Evolutionary conservation across 2,113 vertebrate genomes (phyloP), one percentile per base, ranked within the genome.

Genomic region (Dicentrarchus labrax): DNA sequence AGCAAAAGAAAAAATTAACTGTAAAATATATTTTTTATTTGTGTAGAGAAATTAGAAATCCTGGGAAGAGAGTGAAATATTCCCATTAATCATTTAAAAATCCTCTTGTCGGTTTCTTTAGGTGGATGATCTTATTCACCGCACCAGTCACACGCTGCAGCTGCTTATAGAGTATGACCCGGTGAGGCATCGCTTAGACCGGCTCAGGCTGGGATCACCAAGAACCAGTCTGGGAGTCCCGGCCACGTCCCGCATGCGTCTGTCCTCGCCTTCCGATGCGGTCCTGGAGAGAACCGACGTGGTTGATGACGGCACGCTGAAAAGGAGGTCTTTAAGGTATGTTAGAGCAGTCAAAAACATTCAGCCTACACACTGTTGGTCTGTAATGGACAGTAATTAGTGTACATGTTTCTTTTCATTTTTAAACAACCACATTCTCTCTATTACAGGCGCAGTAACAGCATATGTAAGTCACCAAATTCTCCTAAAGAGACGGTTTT

Each of bases 141-240:
- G 95, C 88, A 98, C 98, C 5, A 97, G 96, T 93, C 97, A 97
- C 91, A 96, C 97, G 0, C 96, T 99, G 59, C 97, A 99, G 95
- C 96, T 99, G 89, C 94, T 99, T 36, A 97, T 99, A 4, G 98
- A 99, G 87, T 98, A 98, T 0, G 97, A 99, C 88, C 98, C 98
- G 0, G 96, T 98, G 86, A 96, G 96, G 2, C 97, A 97, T 93
- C 96, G 95, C 70, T 87, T 97, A 70, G 97, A 97, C 90, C 93
- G 94, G 38, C 95, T 98, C 3, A 95, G 94, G 24, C 92, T 97
- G 83, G 96, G 96, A 51, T 94, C 96, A 4, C 79, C 95, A 0
- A 81, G 78, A 59, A 87, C 57, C 72, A 43, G 30, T 1, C 66
- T 95, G 36, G 95, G 92, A 13, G 93, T 92, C 13, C 96, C 93